A percentile compares a stretch with the other conserved stretches of the same genome.
Conservation (phyloP, 2,888 invertebrate genomes). For the Steromphala cineraria region DNA sequence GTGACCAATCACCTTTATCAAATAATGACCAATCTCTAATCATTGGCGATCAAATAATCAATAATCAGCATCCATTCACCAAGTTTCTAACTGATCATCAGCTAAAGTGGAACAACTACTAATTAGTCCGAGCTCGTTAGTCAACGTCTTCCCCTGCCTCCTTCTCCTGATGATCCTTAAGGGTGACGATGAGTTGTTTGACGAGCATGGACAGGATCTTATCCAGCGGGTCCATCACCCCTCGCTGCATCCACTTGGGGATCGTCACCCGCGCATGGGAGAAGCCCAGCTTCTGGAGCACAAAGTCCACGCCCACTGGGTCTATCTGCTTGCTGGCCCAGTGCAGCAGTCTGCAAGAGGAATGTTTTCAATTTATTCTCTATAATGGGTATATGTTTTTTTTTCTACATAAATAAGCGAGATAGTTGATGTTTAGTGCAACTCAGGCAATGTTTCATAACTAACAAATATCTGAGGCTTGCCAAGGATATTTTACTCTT, state of each 20-base stretch:
- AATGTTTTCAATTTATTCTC: background rate
- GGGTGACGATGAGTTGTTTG: conserved; percentile 63
- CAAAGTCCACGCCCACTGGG: conserved; percentile 98
- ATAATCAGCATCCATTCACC: too few species aligned
- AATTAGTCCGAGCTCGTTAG: background rate
- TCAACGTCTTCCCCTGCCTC: conserved; percentile 19
- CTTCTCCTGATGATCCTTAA: conserved; percentile 40
- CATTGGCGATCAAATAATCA: too few species aligned
- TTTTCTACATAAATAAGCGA: too few species aligned
- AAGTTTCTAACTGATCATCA: too few species aligned
- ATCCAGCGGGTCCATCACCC: conserved; percentile 97
- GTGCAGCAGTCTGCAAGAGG: conserved; percentile 72
- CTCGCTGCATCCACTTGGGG: conserved; percentile 99
- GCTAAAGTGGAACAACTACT: too few species aligned
- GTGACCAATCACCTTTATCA: background rate
- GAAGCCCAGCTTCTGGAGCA: conserved; percentile 97
- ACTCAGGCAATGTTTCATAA: too few species aligned
- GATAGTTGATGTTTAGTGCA: too few species aligned
- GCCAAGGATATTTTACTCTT: too few species aligned
- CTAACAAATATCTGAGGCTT: too few species aligned
- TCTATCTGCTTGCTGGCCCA: conserved; percentile 98
- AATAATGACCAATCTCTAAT: too few species aligned
- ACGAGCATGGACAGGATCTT: conserved; percentile 80
- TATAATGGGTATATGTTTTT: too few species aligned
- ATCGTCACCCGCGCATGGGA: conserved; percentile 98